Percentiles rank a stretch among this genome's conserved stretches.
phyloP scores from a whole-genome alignment of 1,140 invertebrate genomes.

The Orius insidiosus region DNA sequence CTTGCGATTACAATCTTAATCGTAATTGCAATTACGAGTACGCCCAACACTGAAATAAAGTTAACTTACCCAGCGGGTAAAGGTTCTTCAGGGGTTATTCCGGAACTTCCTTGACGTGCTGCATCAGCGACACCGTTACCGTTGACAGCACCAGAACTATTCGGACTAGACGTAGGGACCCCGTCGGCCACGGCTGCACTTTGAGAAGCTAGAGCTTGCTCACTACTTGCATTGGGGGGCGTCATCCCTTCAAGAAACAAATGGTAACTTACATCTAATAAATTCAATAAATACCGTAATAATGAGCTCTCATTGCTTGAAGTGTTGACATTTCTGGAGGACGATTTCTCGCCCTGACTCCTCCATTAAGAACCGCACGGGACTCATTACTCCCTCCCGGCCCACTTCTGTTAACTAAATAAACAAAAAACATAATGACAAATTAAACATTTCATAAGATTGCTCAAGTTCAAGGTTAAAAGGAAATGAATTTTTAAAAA shows the following conservation, averaged over 20 bases:
- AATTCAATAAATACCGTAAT: not conserved
- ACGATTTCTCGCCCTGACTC: conserved; percentile 45
- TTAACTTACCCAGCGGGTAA: conserved; percentile 45
- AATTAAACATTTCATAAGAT: too few species aligned
- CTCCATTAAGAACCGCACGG: conserved; percentile 40
- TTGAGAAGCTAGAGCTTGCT: not conserved
- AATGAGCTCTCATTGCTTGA: conserved; percentile 7
- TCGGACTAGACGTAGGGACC: not conserved
- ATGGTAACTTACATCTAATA: not conserved
- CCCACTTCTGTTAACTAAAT: too few species aligned
- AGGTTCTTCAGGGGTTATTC: conserved; percentile 44
- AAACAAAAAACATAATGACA: conserved; percentile 9
- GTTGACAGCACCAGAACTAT: not conserved
- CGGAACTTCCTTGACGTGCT: not conserved
- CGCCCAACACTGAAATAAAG: not conserved
- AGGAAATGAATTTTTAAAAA: too few species aligned
- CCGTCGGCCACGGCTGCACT: not conserved
- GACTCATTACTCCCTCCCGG: not conserved
- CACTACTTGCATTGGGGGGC: not conserved
- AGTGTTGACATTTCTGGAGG: conserved; percentile 28
- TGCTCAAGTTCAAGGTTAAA: too few species aligned
- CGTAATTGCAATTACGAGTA: too few species aligned
- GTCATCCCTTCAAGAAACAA: not conserved
- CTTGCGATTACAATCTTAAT: too few species aligned
- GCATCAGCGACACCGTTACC: conserved; percentile 5